Evolutionary conservation across 2,888 invertebrate genomes (phyloP), one percentile per base, ranked within the genome.

Genomic region (Perizoma flavofasciatum): DNA sequence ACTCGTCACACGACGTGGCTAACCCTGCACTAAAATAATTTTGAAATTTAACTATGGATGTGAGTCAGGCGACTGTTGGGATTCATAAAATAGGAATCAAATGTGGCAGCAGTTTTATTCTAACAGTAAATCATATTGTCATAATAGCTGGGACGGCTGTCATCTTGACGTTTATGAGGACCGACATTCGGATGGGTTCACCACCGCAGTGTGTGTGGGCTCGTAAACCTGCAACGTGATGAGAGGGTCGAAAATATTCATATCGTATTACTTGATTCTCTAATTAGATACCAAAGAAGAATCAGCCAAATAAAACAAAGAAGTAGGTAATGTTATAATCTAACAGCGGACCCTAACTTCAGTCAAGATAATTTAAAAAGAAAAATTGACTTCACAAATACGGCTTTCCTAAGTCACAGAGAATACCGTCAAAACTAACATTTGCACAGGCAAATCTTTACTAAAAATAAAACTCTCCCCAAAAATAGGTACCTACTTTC

Each of bases 141-240:
- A 50, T 54, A 61, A 49, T 54, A 50, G 32, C 54, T 46, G 37
- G 50, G 50, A 40, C 33, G 49, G 39, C 55, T 77, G 79, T 85
- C 85, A 83, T 72, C 70, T 80, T 76, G 87, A 85, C 86, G 72
- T 88, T 89, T 89, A 88, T 80, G 87, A 88, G 74, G 70, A 64
- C 73, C 73, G 77, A 81, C 77, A 78, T 85, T 82, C 78, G 76
- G 82, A 86, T 83, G 81, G 83, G 81, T 84, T 82, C 73, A 81
- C 76, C 72, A 76, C 72, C 66, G 69, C 81, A 57, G 68, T 78
- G 80, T 85, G 89, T 88, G 89, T 87, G 89, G 88, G 74, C 86
- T 80, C 78, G 62, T 81, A 78, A 81, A 78, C 63, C 65, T 70
- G 69, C 68, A 71, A 56, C 50, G 59, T 63, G 57, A 66, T 71